Base-by-base conservation (phyloP, 2,113 vertebrate genomes). In the Rhinopomastus cyanomelas region DNA sequence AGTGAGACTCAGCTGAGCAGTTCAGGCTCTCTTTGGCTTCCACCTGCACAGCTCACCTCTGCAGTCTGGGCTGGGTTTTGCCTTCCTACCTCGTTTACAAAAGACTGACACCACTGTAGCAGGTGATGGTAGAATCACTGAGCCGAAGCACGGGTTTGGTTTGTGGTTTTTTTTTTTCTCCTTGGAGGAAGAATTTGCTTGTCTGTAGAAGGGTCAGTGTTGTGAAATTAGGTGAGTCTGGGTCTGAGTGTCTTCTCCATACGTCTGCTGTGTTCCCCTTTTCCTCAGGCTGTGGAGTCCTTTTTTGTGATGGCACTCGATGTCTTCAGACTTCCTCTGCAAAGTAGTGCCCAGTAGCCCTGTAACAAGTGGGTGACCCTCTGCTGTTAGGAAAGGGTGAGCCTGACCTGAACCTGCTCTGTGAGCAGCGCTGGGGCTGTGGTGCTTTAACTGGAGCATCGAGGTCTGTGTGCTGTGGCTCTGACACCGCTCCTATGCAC, bases 361-460 rank as follows among this genome's bases (percentile, higher is more conserved):
- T 56, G 44, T 73, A n/a, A 44, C 16, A 34, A 57, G 49, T 29
- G 25, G 26, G 0, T 26, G 8, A 59, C 11, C 0, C 49, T 69
- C 60, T 46, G 30, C 39, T 75, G 0, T 29, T 53, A n/a, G 55
- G 85, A 37, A 51, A 60, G 60, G 32, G 53, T 49, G 21, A 76
- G 22, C 27, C 17, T 16, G 29, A 81, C 36, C 29, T 73, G 25
- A 46, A 1, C 44, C 34, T 32, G 20, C 37, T 92, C 14, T 22
- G 20, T 13, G 34, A 27, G 72, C 56, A 64, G 51, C 29, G 12
- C n/a, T 48, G 59, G 76, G 80, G 26, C 48, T 1, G 1, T 9
- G 9, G 25, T 46, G 2, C 71, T 90, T 32, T 18, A 74, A 25
- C n/a, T 0, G 1, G 25, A 34, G 7, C 15, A 2, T 11, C 0